Conservation (phyloP, 2,888 invertebrate genomes). For the Agrochola litura region DNA sequence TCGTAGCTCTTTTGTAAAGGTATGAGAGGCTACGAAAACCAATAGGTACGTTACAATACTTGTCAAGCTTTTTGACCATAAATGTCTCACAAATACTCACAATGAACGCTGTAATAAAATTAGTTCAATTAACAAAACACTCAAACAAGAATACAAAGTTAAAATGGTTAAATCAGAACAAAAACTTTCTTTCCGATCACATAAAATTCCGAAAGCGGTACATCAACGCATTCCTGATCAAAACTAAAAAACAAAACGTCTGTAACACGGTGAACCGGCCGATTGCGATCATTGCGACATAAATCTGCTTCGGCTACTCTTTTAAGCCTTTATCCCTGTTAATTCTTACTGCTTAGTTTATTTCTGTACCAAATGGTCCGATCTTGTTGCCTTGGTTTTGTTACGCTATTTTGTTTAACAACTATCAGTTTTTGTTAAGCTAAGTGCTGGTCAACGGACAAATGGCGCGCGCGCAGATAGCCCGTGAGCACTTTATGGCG, state of each 20-base stretch:
- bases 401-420: conserved; percentile 88
- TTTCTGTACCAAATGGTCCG: conserved; percentile 87
- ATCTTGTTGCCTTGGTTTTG: conserved; percentile 86
- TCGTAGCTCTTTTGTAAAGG: conserved; percentile 9
- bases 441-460: conserved; percentile 89
- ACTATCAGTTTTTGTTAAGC: conserved; percentile 90
- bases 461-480: conserved; percentile 87
- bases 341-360: conserved; percentile 91
- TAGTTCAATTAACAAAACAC: background rate
- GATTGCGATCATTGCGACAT: conserved; percentile 89
- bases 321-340: conserved; percentile 90
- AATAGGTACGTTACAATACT: background rate
- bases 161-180: conserved; percentile 27
- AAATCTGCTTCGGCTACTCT: conserved; percentile 90
- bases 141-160: background rate
- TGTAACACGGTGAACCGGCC: conserved; percentile 85
- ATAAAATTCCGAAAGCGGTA: conserved; percentile 69
- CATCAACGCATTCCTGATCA: conserved; percentile 76
- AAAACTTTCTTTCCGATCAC: conserved; percentile 54
- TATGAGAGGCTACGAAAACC: conserved; percentile 6
- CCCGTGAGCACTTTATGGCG: conserved; percentile 67
- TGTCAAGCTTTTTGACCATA: background rate
- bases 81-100: background rate
- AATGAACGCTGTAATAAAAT: too few relatives aligned
- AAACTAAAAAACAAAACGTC: conserved; percentile 83